A percentile compares a stretch with the other conserved stretches of the same genome.
These are phyloP conservation scores for Caenorhabditis remanei DNA, from an alignment of 1,140 invertebrate genomes.

Conservation along the genomic window DNA sequence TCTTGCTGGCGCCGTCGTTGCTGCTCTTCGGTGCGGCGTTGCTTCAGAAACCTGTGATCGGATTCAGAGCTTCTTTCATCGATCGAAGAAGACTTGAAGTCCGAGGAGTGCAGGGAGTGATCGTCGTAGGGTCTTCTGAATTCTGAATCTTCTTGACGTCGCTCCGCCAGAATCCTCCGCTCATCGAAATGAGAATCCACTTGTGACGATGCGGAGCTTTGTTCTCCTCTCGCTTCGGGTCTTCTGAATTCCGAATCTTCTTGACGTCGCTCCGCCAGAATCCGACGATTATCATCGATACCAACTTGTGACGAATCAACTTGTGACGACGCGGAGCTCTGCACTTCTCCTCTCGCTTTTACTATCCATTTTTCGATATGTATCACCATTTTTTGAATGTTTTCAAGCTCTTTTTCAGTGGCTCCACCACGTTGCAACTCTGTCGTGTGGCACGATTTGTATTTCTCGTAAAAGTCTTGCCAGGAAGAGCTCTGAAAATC, in stretches of 20 bases:
- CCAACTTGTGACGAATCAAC: not conserved
- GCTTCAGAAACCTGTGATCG: no score
- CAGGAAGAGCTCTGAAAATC: not conserved
- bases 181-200: no score
- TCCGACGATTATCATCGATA: not conserved
- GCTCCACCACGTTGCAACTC: not conserved
- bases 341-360: not conserved
- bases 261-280: no score
- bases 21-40: no score
- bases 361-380: conserved; percentile 19
- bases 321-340: not conserved
- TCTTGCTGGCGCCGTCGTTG: no score
- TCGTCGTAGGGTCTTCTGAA: no score
- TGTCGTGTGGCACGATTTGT: not conserved
- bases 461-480: not conserved
- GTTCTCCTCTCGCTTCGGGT: not conserved
- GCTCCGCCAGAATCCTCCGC: not conserved
- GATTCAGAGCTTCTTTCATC: not conserved
- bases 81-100: not conserved
- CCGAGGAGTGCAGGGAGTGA: not conserved
- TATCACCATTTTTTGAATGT: not conserved
- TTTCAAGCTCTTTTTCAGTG: not conserved
- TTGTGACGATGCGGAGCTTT: not conserved
- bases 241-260: not conserved
- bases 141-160: not conserved